Conservation (phyloP, 2,113 vertebrate species). For the Solenodon paradoxus region DNA sequence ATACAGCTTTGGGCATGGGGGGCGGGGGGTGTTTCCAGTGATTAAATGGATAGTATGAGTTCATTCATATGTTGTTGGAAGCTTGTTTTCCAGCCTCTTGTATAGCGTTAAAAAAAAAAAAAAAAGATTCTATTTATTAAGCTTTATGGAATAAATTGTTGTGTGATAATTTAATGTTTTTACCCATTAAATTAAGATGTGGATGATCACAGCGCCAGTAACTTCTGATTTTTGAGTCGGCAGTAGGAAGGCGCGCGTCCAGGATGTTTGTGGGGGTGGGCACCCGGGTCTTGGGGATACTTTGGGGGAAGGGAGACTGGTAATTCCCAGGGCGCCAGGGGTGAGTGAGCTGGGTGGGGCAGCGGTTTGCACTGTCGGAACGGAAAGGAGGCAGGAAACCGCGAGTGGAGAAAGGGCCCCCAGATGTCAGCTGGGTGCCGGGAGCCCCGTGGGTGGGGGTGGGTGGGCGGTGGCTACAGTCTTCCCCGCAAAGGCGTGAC, state of each 20-base stretch:
- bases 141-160: conserved; percentile 68
- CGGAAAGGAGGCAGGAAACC: conserved; percentile 77
- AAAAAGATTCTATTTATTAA: conserved; percentile 81
- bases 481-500: conserved; percentile 46
- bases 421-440: conserved; percentile 72
- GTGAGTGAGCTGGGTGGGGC: conserved; percentile 67
- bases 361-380: conserved; percentile 63
- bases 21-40: neutral
- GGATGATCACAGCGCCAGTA: neutral
- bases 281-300: neutral
- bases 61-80: conserved; percentile 57
- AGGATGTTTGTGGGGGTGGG: neutral
- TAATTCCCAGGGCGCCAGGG: conserved; percentile 54
- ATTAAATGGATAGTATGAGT: conserved; percentile 42
- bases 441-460: neutral
- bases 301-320: neutral
- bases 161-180: conserved; percentile 79
- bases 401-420: conserved; percentile 70
- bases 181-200: conserved; percentile 79
- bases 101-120: conserved; percentile 46
- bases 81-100: conserved; percentile 66
- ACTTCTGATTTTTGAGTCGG: conserved; percentile 32
- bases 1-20: neutral
- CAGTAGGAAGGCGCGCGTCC: neutral
- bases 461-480: conserved; percentile 27